phyloP scores from a whole-genome alignment of 2,888 invertebrate genomes.

The Pedicia rivosa region DNA sequence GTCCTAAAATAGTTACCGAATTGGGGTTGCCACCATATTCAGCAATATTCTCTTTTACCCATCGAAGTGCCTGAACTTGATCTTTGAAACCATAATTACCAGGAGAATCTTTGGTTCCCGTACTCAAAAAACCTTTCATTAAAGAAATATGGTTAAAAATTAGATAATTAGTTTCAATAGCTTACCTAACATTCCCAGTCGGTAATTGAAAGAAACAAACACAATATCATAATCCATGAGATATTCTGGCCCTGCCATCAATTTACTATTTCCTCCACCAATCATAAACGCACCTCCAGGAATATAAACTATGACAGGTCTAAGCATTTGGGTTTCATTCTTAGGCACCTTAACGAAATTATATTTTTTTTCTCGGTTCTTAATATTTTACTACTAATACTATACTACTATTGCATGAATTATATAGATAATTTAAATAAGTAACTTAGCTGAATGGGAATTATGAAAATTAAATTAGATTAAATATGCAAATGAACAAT shows the following conservation, averaged over 20 bases:
- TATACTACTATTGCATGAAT: too few relatives aligned
- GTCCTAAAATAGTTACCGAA: constrained; percentile 43
- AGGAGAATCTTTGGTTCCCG: constrained; percentile 40
- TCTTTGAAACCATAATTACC: constrained; percentile 53
- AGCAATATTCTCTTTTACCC: constrained; percentile 48
- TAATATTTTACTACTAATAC: too few relatives aligned
- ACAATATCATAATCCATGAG: constrained; percentile 21
- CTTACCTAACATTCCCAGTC: constrained; percentile 27
- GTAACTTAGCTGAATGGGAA: too few relatives aligned
- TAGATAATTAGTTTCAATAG: too few relatives aligned
- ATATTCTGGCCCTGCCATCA: not conserved
- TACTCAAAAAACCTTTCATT: constrained; percentile 42
- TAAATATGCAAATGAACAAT: too few relatives aligned
- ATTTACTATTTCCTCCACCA: not conserved
- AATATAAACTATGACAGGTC: constrained; percentile 7
- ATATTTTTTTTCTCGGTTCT: too few relatives aligned
- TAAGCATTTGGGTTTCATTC: not conserved
- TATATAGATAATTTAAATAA: too few relatives aligned
- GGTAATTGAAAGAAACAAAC: constrained; percentile 23
- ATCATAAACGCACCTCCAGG: constrained; percentile 5
- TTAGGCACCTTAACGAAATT: too few relatives aligned
- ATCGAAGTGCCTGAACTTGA: constrained; percentile 44
- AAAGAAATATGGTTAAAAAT: too few relatives aligned
- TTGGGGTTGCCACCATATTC: constrained; percentile 51
- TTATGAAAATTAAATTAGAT: too few relatives aligned